These are phyloP conservation scores for Salarias fasciatus DNA, from an alignment of 2,797 vertebrate genomes.

Conservation along the genomic window DNA sequence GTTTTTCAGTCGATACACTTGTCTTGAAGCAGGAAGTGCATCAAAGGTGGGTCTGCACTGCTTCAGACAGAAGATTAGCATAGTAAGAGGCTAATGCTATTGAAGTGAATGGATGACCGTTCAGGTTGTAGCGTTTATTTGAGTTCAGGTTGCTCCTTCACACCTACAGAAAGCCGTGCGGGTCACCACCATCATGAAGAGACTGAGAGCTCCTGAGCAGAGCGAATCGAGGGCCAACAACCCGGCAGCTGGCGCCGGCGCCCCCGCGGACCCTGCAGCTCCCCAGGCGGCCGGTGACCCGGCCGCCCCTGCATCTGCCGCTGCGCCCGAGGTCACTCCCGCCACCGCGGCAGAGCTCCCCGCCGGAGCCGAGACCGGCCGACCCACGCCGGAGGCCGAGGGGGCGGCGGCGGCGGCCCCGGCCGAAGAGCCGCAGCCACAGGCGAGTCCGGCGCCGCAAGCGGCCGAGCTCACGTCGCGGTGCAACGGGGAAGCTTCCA, in stretches of 20 bases:
- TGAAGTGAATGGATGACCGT: neutral
- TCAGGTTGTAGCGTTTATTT: neutral
- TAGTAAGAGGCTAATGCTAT: too few relatives aligned
- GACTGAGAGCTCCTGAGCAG: conserved; percentile 91
- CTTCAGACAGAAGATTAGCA: too few relatives aligned
- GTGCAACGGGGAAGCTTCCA: conserved; percentile 84
- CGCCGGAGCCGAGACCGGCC: conserved; percentile 59
- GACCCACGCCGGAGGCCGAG: conserved; percentile 38
- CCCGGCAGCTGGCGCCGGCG: conserved; percentile 31
- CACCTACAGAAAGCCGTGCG: conserved; percentile 92
- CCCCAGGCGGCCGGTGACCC: conserved; percentile 67
- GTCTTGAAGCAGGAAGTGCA: conserved; percentile 3
- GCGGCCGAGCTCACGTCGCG: conserved; percentile 72
- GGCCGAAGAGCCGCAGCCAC: conserved; percentile 33
- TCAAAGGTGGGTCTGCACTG: neutral
- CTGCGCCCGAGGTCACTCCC: conserved; percentile 3
- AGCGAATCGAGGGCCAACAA: conserved; percentile 70
- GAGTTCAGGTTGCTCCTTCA: neutral
- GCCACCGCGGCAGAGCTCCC: conserved; percentile 46
- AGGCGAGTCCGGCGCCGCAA: conserved; percentile 57
- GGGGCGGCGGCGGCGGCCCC: conserved; percentile 39
- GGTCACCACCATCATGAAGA: conserved; percentile 98
- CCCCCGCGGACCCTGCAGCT: conserved; percentile 58
- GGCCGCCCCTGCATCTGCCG: conserved; percentile 28
- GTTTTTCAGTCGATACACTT: neutral